Base-by-base conservation (phyloP, 2,888 invertebrate species). In the Torymus aiolomorphi region DNA sequence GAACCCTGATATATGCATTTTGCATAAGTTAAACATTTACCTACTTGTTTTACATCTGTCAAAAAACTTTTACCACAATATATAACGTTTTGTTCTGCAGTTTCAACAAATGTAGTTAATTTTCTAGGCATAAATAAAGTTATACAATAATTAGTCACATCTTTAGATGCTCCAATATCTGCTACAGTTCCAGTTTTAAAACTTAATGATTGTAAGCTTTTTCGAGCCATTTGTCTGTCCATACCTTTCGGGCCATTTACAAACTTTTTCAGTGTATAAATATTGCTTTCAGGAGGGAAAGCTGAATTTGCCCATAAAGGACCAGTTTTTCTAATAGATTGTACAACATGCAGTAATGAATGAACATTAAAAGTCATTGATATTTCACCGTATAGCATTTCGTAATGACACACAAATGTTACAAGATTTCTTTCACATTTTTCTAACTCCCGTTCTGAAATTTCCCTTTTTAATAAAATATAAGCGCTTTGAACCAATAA, bases 331-430 rank as follows among this genome's bases (percentile, higher is more conserved):
- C 75, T n/a, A 14, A 83, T 82, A 42, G 82, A 80, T 49, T 83
- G 57, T 5, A 76, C 56, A 16, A 79, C n/a, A 67, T 84, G 82
- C 18, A n/a, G n/a, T n/a, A n/a, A n/a, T n/a, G n/a, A n/a, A n/a
- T n/a, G n/a, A n/a, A n/a, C n/a, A n/a, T n/a, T 84, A 54, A 76
- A 84, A 31, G 84, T 84, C 71, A 83, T 82, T 18, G 49, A 70
- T 11, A 24, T 65, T 59, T 67, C 61, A n/a, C 79, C 78, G 59
- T 82, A 84, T 20, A 78, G 59, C 13, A 16, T 62, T 67, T 83
- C 74, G 71, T 72, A 82, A 20, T 74, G 62, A 12, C 59, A 73
- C 24, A 81, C 76, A 63, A 82, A 84, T 18, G 18, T 42, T 11
- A 81, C 56, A 16, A 82, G 69, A 57, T 82, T 71, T 49, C 59